Conservation (phyloP, 2,113 vertebrate genomes). For the Antechinus stuartii region DNA sequence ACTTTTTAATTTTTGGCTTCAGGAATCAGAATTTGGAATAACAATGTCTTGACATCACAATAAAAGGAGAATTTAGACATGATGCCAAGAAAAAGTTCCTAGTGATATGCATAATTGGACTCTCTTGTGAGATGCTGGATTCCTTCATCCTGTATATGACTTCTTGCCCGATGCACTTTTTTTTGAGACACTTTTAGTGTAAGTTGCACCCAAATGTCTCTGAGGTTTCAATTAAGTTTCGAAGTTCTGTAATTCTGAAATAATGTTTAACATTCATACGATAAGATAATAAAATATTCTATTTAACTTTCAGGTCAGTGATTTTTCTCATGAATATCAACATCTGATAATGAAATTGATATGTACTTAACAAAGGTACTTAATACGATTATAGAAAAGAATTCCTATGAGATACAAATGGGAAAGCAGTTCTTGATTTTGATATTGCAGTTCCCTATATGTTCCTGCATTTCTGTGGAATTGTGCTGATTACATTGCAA, state of each 20-base stretch:
- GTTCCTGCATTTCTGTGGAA: too few relatives aligned
- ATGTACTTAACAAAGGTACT: too few relatives aligned
- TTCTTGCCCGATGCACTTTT: background rate
- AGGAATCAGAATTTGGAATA: background rate
- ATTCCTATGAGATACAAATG: too few relatives aligned
- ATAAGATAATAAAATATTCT: background rate
- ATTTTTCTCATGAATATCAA: background rate
- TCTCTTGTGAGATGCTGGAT: background rate
- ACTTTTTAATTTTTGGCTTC: background rate
- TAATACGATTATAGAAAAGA: too few relatives aligned
- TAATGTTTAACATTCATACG: too few relatives aligned
- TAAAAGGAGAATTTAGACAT: background rate
- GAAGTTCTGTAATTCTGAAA: background rate
- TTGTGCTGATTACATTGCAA: too few relatives aligned
- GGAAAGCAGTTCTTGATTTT: too few relatives aligned
- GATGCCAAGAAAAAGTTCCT: background rate
- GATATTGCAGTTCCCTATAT: too few relatives aligned
- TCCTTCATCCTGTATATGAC: background rate
- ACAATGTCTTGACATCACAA: background rate
- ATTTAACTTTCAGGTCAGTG: background rate
- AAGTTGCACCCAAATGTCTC: background rate
- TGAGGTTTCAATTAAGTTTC: background rate
- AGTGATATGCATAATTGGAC: background rate
- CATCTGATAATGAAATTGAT: background rate
- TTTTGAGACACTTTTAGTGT: background rate